A percentile compares a stretch with the other conserved stretches of the same genome.
These are phyloP conservation scores for Cirrhinus molitorella DNA, from an alignment of 2,797 vertebrate genomes.

Conservation along the genomic window DNA sequence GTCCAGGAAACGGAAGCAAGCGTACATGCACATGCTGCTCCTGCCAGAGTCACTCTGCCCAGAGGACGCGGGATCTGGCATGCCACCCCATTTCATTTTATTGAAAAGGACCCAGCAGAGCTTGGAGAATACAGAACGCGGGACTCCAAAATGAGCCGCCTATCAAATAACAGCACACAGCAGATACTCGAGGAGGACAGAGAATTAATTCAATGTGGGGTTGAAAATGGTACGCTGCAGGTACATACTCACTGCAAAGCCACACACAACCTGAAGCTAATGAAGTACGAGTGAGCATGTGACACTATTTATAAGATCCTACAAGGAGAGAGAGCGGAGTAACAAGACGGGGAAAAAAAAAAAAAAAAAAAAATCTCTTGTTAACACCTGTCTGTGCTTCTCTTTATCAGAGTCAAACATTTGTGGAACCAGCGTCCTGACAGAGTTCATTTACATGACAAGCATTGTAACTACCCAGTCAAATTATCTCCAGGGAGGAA, in stretches of 20 bases:
- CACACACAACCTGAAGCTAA: background rate
- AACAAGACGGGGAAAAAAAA: too few species aligned
- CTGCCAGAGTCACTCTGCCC: background rate
- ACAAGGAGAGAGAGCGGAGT: background rate
- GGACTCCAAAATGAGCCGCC: background rate
- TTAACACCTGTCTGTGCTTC: conserved; percentile 17
- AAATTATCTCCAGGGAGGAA: conserved; percentile 1
- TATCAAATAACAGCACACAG: conserved; percentile 3
- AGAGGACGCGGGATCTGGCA: background rate
- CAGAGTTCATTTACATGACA: conserved; percentile 17
- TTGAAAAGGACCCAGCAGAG: conserved; percentile 11
- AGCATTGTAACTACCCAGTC: background rate
- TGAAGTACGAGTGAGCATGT: too few species aligned
- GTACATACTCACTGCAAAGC: conserved; percentile 1
- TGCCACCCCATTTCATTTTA: conserved; percentile 5
- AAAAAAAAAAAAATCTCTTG: background rate
- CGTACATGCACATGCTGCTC: background rate
- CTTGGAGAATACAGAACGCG: background rate
- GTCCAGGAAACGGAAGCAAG: conserved; percentile 36
- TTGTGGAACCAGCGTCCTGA: background rate
- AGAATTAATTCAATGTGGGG: background rate
- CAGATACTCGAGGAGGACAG: background rate
- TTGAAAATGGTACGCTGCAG: background rate
- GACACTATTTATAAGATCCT: conserved; percentile 13
- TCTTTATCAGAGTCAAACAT: conserved; percentile 18